Conservation (phyloP, 2,113 vertebrate genomes). For the Pardalotus punctatus region DNA sequence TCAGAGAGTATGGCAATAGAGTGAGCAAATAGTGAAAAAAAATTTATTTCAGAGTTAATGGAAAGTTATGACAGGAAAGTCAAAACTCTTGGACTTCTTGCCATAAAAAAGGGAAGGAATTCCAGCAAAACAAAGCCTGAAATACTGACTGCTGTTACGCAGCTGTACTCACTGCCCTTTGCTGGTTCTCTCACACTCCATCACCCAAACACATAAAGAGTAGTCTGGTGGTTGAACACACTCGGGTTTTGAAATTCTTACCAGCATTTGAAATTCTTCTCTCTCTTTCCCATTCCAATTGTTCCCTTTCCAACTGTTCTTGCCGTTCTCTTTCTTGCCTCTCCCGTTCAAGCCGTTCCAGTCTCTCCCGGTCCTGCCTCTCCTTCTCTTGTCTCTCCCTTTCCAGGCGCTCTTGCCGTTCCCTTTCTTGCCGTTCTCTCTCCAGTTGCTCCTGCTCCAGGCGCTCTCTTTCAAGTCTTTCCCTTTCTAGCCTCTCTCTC, state of each 20-base stretch:
- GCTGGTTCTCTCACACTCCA: not conserved
- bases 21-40: not conserved
- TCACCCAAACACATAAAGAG: not conserved
- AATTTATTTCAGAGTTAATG: not conserved
- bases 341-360: conserved; percentile 71
- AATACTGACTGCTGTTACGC: not conserved
- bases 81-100: not conserved
- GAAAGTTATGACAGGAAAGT: not conserved
- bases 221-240: not conserved
- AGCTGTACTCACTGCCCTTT: not conserved
- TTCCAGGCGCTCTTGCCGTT: conserved; percentile 76
- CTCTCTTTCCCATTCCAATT: conserved; percentile 88
- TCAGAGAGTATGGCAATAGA: not conserved
- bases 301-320: conserved; percentile 77
- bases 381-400: conserved; percentile 76
- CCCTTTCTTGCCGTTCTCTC: conserved; percentile 72
- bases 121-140: not conserved
- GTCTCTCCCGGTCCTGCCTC: conserved; percentile 70
- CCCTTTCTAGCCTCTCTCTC: conserved; percentile 77
- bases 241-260: conserved; percentile 70
- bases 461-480: conserved; percentile 78
- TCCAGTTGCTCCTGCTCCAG: conserved; percentile 82
- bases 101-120: not conserved
- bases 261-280: conserved; percentile 86
- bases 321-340: conserved; percentile 75